Percentiles rank a stretch among this genome's conserved stretches.
Conservation (phyloP, 2,113 vertebrate genomes). For the Scomber scombrus region DNA sequence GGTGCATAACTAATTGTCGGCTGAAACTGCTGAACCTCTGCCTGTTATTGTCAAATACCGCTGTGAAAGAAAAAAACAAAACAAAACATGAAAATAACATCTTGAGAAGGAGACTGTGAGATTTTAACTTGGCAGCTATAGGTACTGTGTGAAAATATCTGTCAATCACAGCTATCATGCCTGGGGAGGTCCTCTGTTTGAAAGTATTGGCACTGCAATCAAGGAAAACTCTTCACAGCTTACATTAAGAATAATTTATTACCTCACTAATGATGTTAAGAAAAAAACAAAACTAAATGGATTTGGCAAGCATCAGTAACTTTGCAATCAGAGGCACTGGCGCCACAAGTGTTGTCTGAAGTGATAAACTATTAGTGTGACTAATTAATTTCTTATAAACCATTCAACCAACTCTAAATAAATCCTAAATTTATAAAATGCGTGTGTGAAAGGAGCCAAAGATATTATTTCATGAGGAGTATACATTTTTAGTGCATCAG, state of each 20-base stretch:
- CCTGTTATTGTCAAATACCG: conserved; percentile 25
- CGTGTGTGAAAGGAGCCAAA: no score
- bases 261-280: conserved; percentile 5
- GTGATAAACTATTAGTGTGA: conserved; percentile 42
- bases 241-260: conserved; percentile 29
- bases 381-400: conserved; percentile 46
- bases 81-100: conserved; percentile 29
- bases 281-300: conserved; percentile 4
- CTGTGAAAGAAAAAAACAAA: conserved; percentile 15
- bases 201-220: conserved; percentile 8
- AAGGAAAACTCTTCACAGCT: conserved; percentile 1
- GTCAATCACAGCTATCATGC: conserved; percentile 43
- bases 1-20: conserved; percentile 70
- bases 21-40: conserved; percentile 44
- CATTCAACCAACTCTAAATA: conserved; percentile 23
- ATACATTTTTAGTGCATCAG: neutral
- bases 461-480: neutral
- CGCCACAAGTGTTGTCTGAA: neutral
- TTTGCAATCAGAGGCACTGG: conserved; percentile 41
- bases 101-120: neutral
- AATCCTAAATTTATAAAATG: neutral
- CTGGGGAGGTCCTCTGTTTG: conserved; percentile 5
- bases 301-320: conserved; percentile 39
- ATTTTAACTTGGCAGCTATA: conserved; percentile 19
- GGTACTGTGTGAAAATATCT: conserved; percentile 14